Evolutionary conservation across 2,888 invertebrate genomes (phyloP), one percentile per base, ranked within the genome.

Genomic region (Margaritifera margaritifera): DNA sequence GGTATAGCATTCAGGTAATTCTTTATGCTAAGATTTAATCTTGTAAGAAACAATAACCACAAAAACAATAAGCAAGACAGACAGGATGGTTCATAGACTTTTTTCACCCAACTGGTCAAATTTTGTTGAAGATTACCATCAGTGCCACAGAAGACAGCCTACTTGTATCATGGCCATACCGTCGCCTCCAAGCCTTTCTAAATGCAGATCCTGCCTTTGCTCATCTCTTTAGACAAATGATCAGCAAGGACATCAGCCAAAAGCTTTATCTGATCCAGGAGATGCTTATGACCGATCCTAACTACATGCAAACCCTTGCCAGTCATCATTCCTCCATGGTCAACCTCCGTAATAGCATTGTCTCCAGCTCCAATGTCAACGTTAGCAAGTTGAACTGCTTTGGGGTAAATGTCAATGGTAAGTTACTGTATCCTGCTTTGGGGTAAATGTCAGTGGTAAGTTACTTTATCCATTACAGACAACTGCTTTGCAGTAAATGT

Each of bases 231-330:
- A 93, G 94, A 90, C 93, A 93, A 86, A 92, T 95, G 79, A 94
- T 95, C 90, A 94, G 94, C 71, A 95, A 95, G 90, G 95, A 95
- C 89, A 94, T 95, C 87, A 95, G 95, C 53, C 94, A 94, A 87
- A 95, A 95, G 90, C 90, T 95, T 84, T 95, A 95, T 60, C 84
- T 83, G 71, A 82, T 84, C 19, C 83, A 86, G 64, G 86, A 86
- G 66, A 74, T 80, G 24, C 68, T 84, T 51, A 70, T 82, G 69
- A 66, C 72, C n/a, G 77, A 77, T 27, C 81, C 82, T 18, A 72
- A 77, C 25, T 83, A 79, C 63, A 77, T 79, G 71, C 74, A 76
- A 19, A 64, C 67, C 15, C 55, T 78, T 57, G 66, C 76, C 59
- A 79, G 75, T 56, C 56, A 81, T n/a, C 80, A 80, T n/a, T 82